Evolutionary conservation across 1,140 invertebrate species (phyloP).

Genomic region (Luehdorfia chinensis): DNA sequence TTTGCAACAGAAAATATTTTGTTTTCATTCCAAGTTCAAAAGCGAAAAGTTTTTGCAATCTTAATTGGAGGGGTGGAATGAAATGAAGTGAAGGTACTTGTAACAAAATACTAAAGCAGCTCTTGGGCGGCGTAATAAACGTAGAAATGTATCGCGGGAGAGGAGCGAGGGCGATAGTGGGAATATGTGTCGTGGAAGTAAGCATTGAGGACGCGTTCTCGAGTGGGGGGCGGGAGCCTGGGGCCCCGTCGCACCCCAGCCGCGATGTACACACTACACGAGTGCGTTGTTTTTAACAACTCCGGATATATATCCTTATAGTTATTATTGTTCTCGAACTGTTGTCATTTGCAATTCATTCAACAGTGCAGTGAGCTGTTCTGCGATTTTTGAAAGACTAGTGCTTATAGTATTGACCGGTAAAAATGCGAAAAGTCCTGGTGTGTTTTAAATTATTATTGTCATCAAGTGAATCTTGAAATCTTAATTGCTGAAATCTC

Average conservation of each 20-base stretch:
- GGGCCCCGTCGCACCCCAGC: conserved; percentile 31
- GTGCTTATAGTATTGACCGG: too few relatives aligned
- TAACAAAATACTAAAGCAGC: conserved; percentile 24
- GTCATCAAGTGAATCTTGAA: too few relatives aligned
- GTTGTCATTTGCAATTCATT: background rate
- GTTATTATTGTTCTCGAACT: conserved; percentile 4
- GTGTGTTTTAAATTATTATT: too few relatives aligned
- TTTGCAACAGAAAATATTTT: conserved; percentile 31
- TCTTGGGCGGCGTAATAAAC: conserved; percentile 28
- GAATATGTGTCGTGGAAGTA: conserved; percentile 45
- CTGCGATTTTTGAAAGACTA: too few relatives aligned
- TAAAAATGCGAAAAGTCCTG: too few relatives aligned
- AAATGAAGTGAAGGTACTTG: conserved; percentile 24
- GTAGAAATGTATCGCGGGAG: conserved; percentile 36
- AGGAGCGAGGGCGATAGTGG: conserved; percentile 35
- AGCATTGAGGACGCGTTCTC: conserved; percentile 39
- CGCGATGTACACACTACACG: conserved; percentile 26
- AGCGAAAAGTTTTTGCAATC: conserved; percentile 39
- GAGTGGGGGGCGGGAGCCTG: conserved; percentile 33
- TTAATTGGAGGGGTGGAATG: conserved; percentile 36
- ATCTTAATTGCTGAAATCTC: too few relatives aligned
- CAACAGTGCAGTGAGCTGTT: background rate
- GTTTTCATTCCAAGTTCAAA: conserved; percentile 30
- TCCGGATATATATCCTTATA: conserved; percentile 29
- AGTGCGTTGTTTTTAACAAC: conserved; percentile 36